These are phyloP conservation scores for Luehdorfia chinensis DNA, from an alignment of 1,140 invertebrate genomes.

Conservation along the genomic window DNA sequence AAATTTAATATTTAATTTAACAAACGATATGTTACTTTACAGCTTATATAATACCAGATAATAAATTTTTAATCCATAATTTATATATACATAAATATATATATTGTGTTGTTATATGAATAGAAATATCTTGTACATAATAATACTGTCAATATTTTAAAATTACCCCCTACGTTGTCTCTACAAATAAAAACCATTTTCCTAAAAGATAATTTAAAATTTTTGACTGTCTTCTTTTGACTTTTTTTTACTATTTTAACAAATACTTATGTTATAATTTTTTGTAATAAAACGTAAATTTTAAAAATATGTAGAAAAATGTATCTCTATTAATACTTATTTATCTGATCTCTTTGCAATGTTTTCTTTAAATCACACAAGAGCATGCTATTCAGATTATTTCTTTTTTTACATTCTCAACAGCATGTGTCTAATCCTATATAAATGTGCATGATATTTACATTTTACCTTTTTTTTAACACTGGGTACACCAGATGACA, in stretches of 20 bases:
- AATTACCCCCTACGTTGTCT: no score
- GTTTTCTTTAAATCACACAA: slow-evolving; percentile 55
- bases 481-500: background rate
- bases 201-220: slow-evolving; percentile 6
- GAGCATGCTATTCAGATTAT: slow-evolving; percentile 33
- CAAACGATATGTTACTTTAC: slow-evolving; percentile 3
- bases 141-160: no score
- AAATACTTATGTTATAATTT: no score
- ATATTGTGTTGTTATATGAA: background rate
- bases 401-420: slow-evolving; percentile 23
- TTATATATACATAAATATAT: slow-evolving; percentile 1
- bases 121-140: no score
- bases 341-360: slow-evolving; percentile 69
- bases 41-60: background rate
- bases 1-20: background rate
- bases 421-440: slow-evolving; percentile 41
- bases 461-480: slow-evolving; percentile 1
- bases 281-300: no score
- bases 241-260: no score
- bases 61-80: slow-evolving; percentile 10
- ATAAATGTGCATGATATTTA: slow-evolving; percentile 35
- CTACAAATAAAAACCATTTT: background rate
- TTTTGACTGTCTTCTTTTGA: no score
- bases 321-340: no score
- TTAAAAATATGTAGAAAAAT: no score